Percentiles rank a stretch among this genome's conserved stretches.
These are phyloP conservation scores for Bostrychus sinensis DNA, from an alignment of 2,113 vertebrate species.

Conservation along the genomic window DNA sequence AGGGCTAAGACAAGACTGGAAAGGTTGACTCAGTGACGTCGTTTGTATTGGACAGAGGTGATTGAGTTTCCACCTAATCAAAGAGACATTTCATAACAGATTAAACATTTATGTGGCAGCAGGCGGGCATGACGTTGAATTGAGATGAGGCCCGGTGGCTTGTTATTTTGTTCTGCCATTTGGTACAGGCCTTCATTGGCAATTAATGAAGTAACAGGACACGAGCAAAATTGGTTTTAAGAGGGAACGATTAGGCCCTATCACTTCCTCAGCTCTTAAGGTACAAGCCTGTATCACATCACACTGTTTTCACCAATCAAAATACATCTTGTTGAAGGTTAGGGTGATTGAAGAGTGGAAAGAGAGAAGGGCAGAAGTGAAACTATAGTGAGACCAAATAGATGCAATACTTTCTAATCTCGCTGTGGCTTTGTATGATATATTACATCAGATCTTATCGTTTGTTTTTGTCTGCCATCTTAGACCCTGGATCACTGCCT, in stretches of 20 bases:
- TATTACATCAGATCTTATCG: slow-evolving; percentile 31
- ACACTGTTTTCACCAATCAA: slow-evolving; percentile 39
- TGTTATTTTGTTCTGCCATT: slow-evolving; percentile 58
- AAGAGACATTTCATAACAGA: slow-evolving; percentile 67
- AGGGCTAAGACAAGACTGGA: slow-evolving; percentile 3
- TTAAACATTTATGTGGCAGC: slow-evolving; percentile 64
- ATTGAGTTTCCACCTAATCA: slow-evolving; percentile 52
- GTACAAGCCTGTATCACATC: slow-evolving; percentile 50
- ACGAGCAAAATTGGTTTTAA: slow-evolving; percentile 38
- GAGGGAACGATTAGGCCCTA: slow-evolving; percentile 52
- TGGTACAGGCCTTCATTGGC: slow-evolving; percentile 52
- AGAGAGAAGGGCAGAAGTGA: slow-evolving; percentile 42
- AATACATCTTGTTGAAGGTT: slow-evolving; percentile 38
- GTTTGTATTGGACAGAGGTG: slow-evolving; percentile 15
- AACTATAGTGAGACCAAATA: slow-evolving; percentile 7
- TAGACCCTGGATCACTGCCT: slow-evolving; percentile 11
- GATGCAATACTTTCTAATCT: slow-evolving; percentile 23
- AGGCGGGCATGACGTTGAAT: slow-evolving; percentile 23
- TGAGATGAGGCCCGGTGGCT: slow-evolving; percentile 39
- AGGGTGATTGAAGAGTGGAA: slow-evolving; percentile 29
- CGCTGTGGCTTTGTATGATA: slow-evolving; percentile 9
- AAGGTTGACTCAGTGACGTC: slow-evolving; percentile 3
- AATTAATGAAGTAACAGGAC: slow-evolving; percentile 74
- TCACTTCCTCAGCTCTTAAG: slow-evolving; percentile 47
- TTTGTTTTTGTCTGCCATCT: slow-evolving; percentile 22